Base-by-base conservation (phyloP, 2,888 invertebrate species). In the Leptinotarsa tumamoca region DNA sequence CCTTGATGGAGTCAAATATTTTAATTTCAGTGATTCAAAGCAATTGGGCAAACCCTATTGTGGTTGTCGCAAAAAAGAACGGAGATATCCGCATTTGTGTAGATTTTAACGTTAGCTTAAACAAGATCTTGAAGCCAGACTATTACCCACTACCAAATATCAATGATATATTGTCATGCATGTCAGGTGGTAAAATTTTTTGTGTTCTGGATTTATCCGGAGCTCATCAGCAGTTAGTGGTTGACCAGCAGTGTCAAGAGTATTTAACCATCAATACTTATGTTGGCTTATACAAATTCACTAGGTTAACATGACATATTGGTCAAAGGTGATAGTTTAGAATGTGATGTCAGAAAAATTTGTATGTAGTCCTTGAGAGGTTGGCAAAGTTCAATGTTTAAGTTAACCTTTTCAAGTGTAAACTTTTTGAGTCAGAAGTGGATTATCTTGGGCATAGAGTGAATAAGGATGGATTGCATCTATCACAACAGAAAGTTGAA, bases 41-140 rank as follows among this genome's bases (percentile, higher is more conserved):
- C 52, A 82, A 70, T 52, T 86, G 85, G 84, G 85, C 83, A 17
- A 85, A 85, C 4, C 85, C 86, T 2, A 83, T 85, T n/a, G 85
- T 85, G 2, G 81, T 82, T 5, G 83, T 85, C 7, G 67, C 74
- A 0, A 86, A 86, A 79, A 75, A 75, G 18, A 72, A 82, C 63
- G 80, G 80, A 4, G 54, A 71, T 7, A 77, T 86, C 2, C 73
- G 84, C 43, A 82, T 81, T n/a, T 87, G 87, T 73, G 85, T 84
- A 1, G 86, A 88, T 78, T 86, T 33, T 33, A 7, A 82, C 67
- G 68, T 80, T 17, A 78, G 74, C 0, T 21, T 81, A 21, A 80
- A 80, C 61, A 61, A 68, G 43, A 27, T 58, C 18, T n/a, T 75
- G 13, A 68, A 73, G 23, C 51, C 75, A 17, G 71, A 73, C 18